Evolutionary conservation across 2,888 invertebrate species (phyloP).

Genomic region (Geotrupes spiniger): DNA sequence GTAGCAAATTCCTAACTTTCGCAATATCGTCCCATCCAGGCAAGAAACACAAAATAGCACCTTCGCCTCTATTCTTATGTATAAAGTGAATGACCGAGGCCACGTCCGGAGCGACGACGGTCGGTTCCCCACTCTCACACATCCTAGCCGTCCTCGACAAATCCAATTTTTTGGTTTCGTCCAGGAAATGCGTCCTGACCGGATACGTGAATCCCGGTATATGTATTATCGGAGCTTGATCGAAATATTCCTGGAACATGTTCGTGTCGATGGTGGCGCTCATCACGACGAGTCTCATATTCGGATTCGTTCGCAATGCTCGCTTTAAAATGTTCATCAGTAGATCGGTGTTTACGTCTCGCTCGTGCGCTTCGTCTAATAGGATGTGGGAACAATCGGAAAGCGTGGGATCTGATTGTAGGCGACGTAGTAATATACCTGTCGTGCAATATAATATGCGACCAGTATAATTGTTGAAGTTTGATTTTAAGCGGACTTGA

Average conservation of each 20-base stretch:
- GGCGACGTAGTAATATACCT: conserved; percentile 52
- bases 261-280: conserved; percentile 68
- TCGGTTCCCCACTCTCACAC: conserved; percentile 45
- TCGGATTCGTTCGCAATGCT: conserved; percentile 54
- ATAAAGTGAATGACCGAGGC: conserved; percentile 55
- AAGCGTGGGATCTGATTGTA: conserved; percentile 51
- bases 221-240: conserved; percentile 43
- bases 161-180: conserved; percentile 50
- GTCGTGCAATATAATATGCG: conserved; percentile 68
- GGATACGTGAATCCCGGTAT: conserved; percentile 59
- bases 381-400: conserved; percentile 64
- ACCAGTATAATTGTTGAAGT: conserved; percentile 56
- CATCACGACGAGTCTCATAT: conserved; percentile 65
- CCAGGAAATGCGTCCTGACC: conserved; percentile 58
- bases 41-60: conserved; percentile 71
- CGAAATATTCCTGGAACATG: conserved; percentile 59
- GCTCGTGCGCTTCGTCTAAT: conserved; percentile 73
- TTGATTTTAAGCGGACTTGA: conserved; percentile 60
- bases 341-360: conserved; percentile 67
- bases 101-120: conserved; percentile 54
- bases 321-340: conserved; percentile 59
- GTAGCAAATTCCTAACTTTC: conserved; percentile 52
- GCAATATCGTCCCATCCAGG: conserved; percentile 75
- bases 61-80: conserved; percentile 57
- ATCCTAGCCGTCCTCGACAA: conserved; percentile 44